Evolutionary conservation across 2,888 invertebrate species (phyloP), one percentile per base, ranked within the genome.

Genomic region (Cantharis rustica): DNA sequence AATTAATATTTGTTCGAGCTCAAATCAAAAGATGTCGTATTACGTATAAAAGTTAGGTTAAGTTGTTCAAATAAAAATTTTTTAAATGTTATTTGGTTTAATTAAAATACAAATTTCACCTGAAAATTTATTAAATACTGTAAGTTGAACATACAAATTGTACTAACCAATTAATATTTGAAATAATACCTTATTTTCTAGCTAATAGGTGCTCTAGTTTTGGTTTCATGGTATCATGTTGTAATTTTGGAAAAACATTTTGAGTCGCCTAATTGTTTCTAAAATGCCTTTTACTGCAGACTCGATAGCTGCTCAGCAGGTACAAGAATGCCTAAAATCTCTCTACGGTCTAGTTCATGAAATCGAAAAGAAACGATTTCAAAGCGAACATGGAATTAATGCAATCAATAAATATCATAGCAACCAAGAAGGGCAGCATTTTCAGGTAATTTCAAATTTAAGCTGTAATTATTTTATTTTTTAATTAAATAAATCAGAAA

Each of bases 371-470:
- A 96, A 95, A 85, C 90, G 96, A 72, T 90, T 90, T n/a, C 91
- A 93, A 68, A 94, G 95, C 83, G 96, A 97, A 84, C 93, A 93
- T 73, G 96, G 95, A 74, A 91, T 97, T 74, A 93, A 93, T 71
- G 93, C 93, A 76, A 93, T 98, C 79, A 89, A 93, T 10, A 93
- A 95, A 85, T 93, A 94, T 2, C 95, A 96, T 71, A 83, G 80
- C 16, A 75, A 77, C 31, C 83, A 83, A 75, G 87, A 86, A 69
- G 87, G 87, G 63, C 84, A 85, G 72, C 86, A 85, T 76, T 83
- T 83, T 64, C 87, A 87, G 82, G 86, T 86, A 66, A 20, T 13
- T 20, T 20, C 7, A 20, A 5, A 31, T 11, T 31, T 13, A 27
- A 27, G 4, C 1, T 13, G 13, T 13, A 3, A 47, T 47, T 47